These are phyloP conservation scores for Piscicola geometra DNA, from an alignment of 2,888 invertebrate genomes.

Conservation along the genomic window DNA sequence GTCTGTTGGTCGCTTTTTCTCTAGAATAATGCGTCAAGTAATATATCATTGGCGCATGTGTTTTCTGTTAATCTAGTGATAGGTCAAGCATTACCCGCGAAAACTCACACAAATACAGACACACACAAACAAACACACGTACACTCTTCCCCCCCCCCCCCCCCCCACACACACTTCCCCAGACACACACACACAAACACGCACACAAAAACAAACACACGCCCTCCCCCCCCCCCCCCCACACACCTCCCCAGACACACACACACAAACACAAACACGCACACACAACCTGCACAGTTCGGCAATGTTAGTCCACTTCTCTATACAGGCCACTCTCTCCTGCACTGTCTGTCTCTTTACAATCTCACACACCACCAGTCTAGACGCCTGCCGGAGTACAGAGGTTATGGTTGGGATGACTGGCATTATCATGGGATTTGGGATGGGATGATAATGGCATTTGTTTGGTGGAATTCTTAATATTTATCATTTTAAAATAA, in stretches of 20 bases:
- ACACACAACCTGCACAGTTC: constrained; percentile 66
- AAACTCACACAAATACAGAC: too few relatives aligned
- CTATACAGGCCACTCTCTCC: constrained; percentile 75
- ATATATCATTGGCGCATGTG: too few relatives aligned
- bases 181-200: constrained; percentile 10
- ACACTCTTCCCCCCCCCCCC: background rate
- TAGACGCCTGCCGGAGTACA: constrained; percentile 65
- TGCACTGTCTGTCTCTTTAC: constrained; percentile 65
- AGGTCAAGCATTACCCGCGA: background rate
- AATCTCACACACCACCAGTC: constrained; percentile 81
- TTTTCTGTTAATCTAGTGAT: too few relatives aligned
- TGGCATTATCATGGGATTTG: too few relatives aligned
- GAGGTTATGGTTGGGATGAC: background rate
- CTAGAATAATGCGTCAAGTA: too few relatives aligned
- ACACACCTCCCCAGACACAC: too few relatives aligned
- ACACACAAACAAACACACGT: too few relatives aligned
- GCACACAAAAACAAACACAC: constrained; percentile 13
- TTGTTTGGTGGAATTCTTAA: background rate
- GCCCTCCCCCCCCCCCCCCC: too few relatives aligned
- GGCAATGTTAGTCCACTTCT: constrained; percentile 88
- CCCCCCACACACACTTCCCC: background rate
- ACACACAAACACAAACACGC: background rate
- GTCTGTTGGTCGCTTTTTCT: background rate
- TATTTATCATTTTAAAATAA: background rate
- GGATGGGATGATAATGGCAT: background rate